Evolutionary conservation across 2,113 vertebrate species (phyloP).

Genomic region (Halcyon malimbica): DNA sequence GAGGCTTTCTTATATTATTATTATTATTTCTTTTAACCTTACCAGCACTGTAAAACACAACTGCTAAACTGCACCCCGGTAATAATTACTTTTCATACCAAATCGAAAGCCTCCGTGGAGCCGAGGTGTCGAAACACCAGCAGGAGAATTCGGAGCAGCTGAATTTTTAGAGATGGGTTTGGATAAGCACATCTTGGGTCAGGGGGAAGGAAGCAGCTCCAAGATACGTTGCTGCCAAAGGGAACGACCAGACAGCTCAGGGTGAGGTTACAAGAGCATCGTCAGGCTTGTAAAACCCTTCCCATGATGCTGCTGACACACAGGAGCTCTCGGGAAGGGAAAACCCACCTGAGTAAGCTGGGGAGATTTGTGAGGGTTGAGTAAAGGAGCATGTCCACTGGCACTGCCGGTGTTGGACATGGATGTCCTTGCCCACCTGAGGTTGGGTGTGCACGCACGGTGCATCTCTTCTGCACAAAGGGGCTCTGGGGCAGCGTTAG

Average conservation of each 20-base stretch:
- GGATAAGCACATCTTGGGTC: background rate
- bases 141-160: background rate
- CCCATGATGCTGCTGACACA: background rate
- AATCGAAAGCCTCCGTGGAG: constrained; percentile 35
- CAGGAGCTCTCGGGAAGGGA: background rate
- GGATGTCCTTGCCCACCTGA: background rate
- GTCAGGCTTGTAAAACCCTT: background rate
- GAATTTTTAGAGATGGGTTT: background rate
- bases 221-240: accelerated
- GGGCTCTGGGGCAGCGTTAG: background rate
- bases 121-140: background rate
- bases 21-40: constrained; percentile 80
- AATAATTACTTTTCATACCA: constrained; percentile 68
- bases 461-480: background rate
- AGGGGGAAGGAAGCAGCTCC: background rate
- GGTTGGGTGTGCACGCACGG: background rate
- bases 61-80: constrained; percentile 62
- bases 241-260: background rate
- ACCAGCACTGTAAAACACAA: constrained; percentile 65
- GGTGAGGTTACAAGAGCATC: background rate
- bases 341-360: accelerated
- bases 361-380: background rate
- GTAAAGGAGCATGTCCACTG: background rate
- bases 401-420: accelerated
- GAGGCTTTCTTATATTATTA: constrained; percentile 71